Evolutionary conservation across 92 coral and sea anemone species (phyloP).

Genomic region (Porites lobata): DNA sequence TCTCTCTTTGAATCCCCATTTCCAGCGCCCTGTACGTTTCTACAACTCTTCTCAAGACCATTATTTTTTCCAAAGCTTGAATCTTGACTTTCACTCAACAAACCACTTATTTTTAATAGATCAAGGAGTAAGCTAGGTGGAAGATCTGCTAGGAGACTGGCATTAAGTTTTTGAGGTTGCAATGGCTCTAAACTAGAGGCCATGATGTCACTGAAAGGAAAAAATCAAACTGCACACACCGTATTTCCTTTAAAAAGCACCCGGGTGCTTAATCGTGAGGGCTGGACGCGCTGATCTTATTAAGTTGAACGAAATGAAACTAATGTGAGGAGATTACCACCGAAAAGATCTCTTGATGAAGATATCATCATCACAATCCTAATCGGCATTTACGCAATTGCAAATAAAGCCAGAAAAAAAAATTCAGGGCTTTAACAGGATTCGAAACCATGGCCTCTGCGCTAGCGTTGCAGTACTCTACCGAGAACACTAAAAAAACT

Average conservation of each 20-base stretch:
- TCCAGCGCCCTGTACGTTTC: neutral
- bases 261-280: no score
- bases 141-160: slow-evolving; percentile 59
- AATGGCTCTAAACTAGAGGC: slow-evolving; percentile 75
- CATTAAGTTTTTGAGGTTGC: slow-evolving; percentile 71
- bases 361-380: no score
- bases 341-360: no score
- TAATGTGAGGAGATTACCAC: no score
- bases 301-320: no score
- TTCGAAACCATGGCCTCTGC: no score
- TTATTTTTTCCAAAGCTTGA: neutral
- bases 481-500: no score
- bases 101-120: slow-evolving; percentile 72
- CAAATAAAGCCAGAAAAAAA: no score
- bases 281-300: no score
- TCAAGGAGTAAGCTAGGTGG: slow-evolving; percentile 74
- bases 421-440: no score
- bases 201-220: slow-evolving; percentile 66
- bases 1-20: neutral
- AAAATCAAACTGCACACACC: neutral
- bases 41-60: neutral
- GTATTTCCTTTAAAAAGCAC: neutral
- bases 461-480: no score
- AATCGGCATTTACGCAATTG: no score
- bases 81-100: slow-evolving; percentile 45